Conservation (phyloP, 2,888 invertebrate genomes). For the Emmelina monodactyla region DNA sequence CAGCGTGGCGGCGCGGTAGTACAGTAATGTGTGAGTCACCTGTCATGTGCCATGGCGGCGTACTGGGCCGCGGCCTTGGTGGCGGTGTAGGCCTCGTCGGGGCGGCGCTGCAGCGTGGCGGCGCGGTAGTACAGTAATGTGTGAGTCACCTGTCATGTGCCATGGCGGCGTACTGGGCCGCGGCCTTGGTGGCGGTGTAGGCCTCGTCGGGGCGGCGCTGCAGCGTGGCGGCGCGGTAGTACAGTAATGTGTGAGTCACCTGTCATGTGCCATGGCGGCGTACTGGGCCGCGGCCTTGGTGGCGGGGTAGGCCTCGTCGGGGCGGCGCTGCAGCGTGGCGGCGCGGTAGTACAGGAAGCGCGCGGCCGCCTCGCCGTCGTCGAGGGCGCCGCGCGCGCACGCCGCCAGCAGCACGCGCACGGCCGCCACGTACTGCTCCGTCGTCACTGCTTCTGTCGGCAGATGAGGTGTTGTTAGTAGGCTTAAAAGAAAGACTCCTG, state of each 20-base stretch:
- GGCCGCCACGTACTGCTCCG: constrained; percentile 71
- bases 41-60: background rate
- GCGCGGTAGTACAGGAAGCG: constrained; percentile 72
- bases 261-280: constrained; percentile 66
- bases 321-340: constrained; percentile 68
- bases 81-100: background rate
- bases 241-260: too few species aligned
- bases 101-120: background rate
- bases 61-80: background rate
- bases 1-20: background rate
- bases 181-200: background rate
- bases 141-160: background rate
- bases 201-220: background rate
- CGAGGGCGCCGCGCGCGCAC: constrained; percentile 67
- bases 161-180: background rate
- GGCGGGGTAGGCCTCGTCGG: constrained; percentile 67
- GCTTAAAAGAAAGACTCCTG: too few species aligned
- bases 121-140: too few species aligned
- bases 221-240: background rate
- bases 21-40: too few species aligned
- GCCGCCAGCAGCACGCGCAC: constrained; percentile 67
- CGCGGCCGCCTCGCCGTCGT: constrained; percentile 70
- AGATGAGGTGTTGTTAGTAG: background rate
- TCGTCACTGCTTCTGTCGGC: constrained; percentile 48
- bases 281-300: constrained; percentile 69